Percentiles rank a stretch among this genome's conserved stretches.
These are phyloP conservation scores for Aphyosemion australe DNA, from an alignment of 2,113 vertebrate genomes.

Conservation along the genomic window DNA sequence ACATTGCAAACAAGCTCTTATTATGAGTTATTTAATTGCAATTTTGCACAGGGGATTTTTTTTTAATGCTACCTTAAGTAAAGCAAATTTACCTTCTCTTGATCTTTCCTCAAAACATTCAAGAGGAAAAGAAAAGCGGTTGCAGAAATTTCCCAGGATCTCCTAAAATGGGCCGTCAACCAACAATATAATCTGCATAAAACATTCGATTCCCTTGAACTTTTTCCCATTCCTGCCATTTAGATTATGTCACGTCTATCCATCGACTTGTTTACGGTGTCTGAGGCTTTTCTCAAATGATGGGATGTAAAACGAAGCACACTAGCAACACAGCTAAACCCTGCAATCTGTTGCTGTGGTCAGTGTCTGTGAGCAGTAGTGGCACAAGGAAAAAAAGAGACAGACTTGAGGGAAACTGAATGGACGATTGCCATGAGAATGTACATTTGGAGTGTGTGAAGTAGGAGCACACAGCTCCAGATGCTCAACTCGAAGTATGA, in stretches of 20 bases:
- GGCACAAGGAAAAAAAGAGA: conserved; percentile 26
- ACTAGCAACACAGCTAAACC: conserved; percentile 61
- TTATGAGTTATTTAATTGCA: background rate
- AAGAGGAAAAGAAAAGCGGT: conserved; percentile 7
- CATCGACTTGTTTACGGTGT: conserved; percentile 56
- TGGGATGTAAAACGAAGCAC: conserved; percentile 55
- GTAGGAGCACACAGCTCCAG: conserved; percentile 16
- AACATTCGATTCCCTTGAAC: conserved; percentile 27
- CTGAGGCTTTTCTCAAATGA: conserved; percentile 65
- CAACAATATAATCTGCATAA: conserved; percentile 16
- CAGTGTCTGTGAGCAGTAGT: conserved; percentile 36
- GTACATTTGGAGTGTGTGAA: conserved; percentile 33
- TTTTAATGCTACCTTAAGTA: background rate
- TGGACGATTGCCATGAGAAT: conserved; percentile 32
- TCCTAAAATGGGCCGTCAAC: conserved; percentile 9
- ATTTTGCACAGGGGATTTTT: background rate
- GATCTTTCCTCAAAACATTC: background rate
- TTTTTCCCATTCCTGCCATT: conserved; percentile 26
- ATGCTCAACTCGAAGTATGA: conserved; percentile 6
- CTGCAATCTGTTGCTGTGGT: conserved; percentile 74
- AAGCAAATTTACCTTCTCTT: background rate
- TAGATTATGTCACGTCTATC: conserved; percentile 59
- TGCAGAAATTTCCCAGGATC: conserved; percentile 8
- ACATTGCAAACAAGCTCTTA: too few relatives aligned
- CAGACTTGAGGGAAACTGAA: conserved; percentile 1